Evolutionary conservation across 2,888 invertebrate genomes (phyloP).

Genomic region (Sympetrum striolatum): DNA sequence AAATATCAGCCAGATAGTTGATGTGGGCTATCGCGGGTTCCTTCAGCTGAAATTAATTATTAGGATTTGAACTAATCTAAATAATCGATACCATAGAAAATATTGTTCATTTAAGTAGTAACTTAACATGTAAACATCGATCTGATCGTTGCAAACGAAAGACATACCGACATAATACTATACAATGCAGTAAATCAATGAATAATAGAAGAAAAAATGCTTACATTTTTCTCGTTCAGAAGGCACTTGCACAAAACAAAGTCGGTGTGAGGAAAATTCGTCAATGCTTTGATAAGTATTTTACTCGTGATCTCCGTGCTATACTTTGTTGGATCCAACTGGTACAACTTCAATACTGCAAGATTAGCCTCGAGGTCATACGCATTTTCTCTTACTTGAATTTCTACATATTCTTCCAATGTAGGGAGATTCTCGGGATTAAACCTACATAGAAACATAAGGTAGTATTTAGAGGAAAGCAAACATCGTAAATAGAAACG

Average conservation of each 20-base stretch:
- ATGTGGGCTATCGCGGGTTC: constrained; percentile 88
- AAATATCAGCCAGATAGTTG: constrained; percentile 84
- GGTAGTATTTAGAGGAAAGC: constrained; percentile 44
- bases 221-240: constrained; percentile 76
- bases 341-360: constrained; percentile 94
- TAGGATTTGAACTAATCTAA: background rate
- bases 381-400: constrained; percentile 90
- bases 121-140: too few species aligned
- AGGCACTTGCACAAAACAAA: constrained; percentile 98
- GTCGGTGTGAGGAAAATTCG: constrained; percentile 97
- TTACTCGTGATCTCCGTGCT: constrained; percentile 84
- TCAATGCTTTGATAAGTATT: constrained; percentile 93
- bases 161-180: background rate
- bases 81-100: too few species aligned
- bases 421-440: constrained; percentile 94
- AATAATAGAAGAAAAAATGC: constrained; percentile 47
- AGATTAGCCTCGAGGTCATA: constrained; percentile 98
- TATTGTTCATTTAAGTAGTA: too few species aligned
- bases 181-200: background rate
- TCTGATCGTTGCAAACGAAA: too few species aligned
- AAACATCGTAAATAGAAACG: background rate
- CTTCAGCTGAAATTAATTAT: constrained; percentile 67
- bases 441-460: constrained; percentile 68
- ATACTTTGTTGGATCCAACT: constrained; percentile 90
- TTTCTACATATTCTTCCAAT: constrained; percentile 90